Evolutionary conservation across 2,888 invertebrate species (phyloP).

Genomic region (Polydrusus pterygomalis): DNA sequence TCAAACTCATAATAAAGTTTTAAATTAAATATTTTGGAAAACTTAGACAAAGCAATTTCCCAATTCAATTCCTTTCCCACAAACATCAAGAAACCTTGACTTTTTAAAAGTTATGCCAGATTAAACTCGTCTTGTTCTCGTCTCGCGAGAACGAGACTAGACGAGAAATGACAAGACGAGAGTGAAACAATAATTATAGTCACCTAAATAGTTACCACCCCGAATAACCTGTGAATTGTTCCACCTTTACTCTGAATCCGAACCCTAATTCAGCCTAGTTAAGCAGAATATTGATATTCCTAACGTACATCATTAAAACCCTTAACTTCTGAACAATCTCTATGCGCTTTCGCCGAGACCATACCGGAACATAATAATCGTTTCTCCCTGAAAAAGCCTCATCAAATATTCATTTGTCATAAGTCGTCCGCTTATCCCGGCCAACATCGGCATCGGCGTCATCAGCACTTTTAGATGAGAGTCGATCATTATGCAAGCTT

Average conservation of each 20-base stretch:
- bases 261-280: background rate
- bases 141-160: too few species aligned
- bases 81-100: too few species aligned
- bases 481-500: constrained; percentile 43
- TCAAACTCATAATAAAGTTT: too few species aligned
- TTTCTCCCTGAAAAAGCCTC: constrained; percentile 43
- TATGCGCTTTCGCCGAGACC: constrained; percentile 8
- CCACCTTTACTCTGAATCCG: background rate
- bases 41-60: too few species aligned
- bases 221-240: background rate
- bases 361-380: constrained; percentile 43
- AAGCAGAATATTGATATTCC: constrained; percentile 24
- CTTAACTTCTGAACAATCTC: constrained; percentile 27
- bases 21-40: too few species aligned
- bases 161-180: too few species aligned
- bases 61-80: too few species aligned
- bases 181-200: too few species aligned
- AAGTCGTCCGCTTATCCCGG: constrained; percentile 40
- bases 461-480: constrained; percentile 45
- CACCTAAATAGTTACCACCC: too few species aligned
- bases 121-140: too few species aligned
- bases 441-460: constrained; percentile 32
- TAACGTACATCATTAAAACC: constrained; percentile 31
- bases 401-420: constrained; percentile 54
- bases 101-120: too few species aligned